Evolutionary conservation across 2,888 invertebrate genomes (phyloP), one percentile per base, ranked within the genome.

Genomic region (Trachelus troglodyta): DNA sequence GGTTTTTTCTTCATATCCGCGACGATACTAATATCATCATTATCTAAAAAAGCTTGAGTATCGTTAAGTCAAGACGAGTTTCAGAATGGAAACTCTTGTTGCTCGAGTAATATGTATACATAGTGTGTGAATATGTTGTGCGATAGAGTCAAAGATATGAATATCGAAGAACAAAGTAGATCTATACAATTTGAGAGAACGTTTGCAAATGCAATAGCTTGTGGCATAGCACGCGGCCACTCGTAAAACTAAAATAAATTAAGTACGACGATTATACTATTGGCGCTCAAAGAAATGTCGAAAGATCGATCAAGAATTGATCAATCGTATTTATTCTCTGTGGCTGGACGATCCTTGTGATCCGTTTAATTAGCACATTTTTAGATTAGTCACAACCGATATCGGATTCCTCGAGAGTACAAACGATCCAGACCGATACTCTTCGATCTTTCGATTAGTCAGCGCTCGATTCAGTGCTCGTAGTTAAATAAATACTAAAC

Each of bases 231-330:
- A 71, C 71, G 71, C 15, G 31, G 71, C 71, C 71, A 56, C 56
- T 56, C 71, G 71, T 71, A 71, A 71, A 71, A 71, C 71, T 74
- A 87, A 83, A 89, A 89, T 89, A 88, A 89, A 89, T 89, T 90
- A 89, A 89, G 89, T 89, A 89, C 89, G 85, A 86, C 85, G 85
- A 87, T 85, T 85, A 86, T 81, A 81, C 85, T 85, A 86, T 79
- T 83, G 84, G 82, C 85, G 83, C 83, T 74, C 34, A 68, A 74
- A 74, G 80, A 82, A 76, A 77, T 56, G 23, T 56, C 56, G 56
- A 56, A 56, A 56, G 23, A 56, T 56, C 56, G 56, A 56, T 56
- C 23, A 23, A 56, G 23, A 56, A 56, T 56, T 56, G 56, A 23
- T 56, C 56, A 2, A 56, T 56, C 23, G 56, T 56, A 56, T 56